phyloP scores from a whole-genome alignment of 2,113 vertebrate genomes.

The Ellobius talpinus region DNA sequence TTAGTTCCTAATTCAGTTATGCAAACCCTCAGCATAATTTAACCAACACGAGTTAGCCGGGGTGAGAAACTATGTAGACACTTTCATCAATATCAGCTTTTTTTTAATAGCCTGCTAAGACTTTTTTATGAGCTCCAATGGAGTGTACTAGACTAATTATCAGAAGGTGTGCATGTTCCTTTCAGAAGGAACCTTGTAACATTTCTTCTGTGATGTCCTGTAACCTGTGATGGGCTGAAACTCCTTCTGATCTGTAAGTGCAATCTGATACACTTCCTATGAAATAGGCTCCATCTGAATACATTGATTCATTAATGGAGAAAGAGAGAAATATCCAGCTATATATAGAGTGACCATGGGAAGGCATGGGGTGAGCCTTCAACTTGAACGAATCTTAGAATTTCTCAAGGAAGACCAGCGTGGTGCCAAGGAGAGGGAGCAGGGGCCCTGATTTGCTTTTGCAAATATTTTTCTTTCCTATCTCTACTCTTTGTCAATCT shows the following conservation, averaged over 20 bases:
- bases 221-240: background rate
- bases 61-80: constrained; percentile 66
- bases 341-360: background rate
- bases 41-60: constrained; percentile 41
- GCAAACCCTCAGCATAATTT: constrained; percentile 59
- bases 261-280: background rate
- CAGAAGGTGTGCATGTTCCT: background rate
- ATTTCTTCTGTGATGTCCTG: background rate
- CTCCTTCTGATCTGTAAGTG: background rate
- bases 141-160: constrained; percentile 10
- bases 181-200: background rate
- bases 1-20: constrained; percentile 62
- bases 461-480: constrained; percentile 74
- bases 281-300: background rate
- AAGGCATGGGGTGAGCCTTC: constrained; percentile 25
- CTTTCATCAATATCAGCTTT: constrained; percentile 44
- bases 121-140: constrained; percentile 2
- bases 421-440: constrained; percentile 14
- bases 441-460: constrained; percentile 56
- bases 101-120: constrained; percentile 36
- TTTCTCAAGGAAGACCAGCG: constrained; percentile 65
- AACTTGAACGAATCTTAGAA: constrained; percentile 20
- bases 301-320: background rate
- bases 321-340: background rate
- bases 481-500: constrained; percentile 72